A percentile compares a stretch with the other conserved stretches of the same genome.
Conservation (phyloP, 53 echinoderm and acorn worm species). For the Mesocentrotus franciscanus region DNA sequence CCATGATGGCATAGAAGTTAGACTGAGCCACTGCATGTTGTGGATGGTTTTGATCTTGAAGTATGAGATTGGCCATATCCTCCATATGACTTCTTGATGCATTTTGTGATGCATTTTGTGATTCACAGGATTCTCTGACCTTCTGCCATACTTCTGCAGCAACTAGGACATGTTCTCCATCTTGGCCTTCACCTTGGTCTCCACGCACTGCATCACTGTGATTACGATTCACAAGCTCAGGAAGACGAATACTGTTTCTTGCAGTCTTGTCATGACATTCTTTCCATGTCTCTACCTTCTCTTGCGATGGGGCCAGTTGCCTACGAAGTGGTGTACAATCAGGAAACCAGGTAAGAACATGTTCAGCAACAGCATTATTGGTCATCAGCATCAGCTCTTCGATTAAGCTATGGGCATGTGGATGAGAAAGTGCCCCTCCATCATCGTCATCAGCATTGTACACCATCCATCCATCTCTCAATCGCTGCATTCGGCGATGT, state of each 20-base stretch:
- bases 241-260: slow-evolving; percentile 69
- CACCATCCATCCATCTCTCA: slow-evolving; percentile 71
- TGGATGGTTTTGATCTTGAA: slow-evolving; percentile 79
- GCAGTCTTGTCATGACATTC: slow-evolving; percentile 56
- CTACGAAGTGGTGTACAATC: slow-evolving; percentile 74
- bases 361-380: slow-evolving; percentile 75
- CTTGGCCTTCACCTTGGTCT: neutral
- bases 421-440: slow-evolving; percentile 76
- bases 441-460: slow-evolving; percentile 65
- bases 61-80: slow-evolving; percentile 71
- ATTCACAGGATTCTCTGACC: neutral
- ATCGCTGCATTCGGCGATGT: slow-evolving; percentile 69
- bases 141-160: neutral
- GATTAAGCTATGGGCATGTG: slow-evolving; percentile 77
- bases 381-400: slow-evolving; percentile 83
- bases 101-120: neutral
- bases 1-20: slow-evolving; percentile 71
- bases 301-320: slow-evolving; percentile 75
- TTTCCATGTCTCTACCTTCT: slow-evolving; percentile 70
- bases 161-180: neutral
- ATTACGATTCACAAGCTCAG: neutral
- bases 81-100: slow-evolving; percentile 65
- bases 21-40: slow-evolving; percentile 75
- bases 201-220: slow-evolving; percentile 1
- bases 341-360: slow-evolving; percentile 70